These are phyloP conservation scores for Siphonodentalium dalli DNA, from an alignment of 2,888 invertebrate species.

Conservation along the genomic window DNA sequence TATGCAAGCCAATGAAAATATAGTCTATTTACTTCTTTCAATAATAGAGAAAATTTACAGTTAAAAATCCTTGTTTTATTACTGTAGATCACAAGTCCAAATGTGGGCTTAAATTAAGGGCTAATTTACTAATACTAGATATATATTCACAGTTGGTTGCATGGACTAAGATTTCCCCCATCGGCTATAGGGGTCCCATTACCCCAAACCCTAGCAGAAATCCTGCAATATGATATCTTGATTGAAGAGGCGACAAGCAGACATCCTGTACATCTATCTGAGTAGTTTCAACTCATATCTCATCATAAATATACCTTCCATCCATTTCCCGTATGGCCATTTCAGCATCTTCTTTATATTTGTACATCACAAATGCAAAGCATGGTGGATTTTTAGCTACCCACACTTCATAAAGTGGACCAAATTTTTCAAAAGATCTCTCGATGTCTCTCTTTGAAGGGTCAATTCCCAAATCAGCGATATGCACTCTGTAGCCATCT, in stretches of 20 bases:
- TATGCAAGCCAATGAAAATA: too few species aligned
- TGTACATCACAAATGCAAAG: slow-evolving; percentile 72
- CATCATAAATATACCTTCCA: slow-evolving; percentile 71
- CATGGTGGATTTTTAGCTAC: slow-evolving; percentile 71
- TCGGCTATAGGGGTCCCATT: not conserved
- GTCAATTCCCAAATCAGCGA: slow-evolving; percentile 69
- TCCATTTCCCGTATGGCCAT: slow-evolving; percentile 83
- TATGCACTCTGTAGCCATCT: slow-evolving; percentile 65
- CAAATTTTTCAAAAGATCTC: slow-evolving; percentile 69
- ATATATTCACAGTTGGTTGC: too few species aligned
- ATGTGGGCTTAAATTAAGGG: too few species aligned
- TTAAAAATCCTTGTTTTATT: too few species aligned
- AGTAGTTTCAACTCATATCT: not conserved
- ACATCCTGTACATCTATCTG: not conserved
- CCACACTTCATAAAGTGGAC: slow-evolving; percentile 70
- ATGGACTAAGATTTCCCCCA: too few species aligned
- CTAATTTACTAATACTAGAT: too few species aligned
- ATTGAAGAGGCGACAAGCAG: not conserved
- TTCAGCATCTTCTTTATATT: slow-evolving; percentile 72
- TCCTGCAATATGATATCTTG: not conserved
- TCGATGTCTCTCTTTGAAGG: slow-evolving; percentile 69
- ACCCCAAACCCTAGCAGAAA: too few species aligned
- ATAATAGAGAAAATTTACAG: too few species aligned
- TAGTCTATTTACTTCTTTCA: too few species aligned
- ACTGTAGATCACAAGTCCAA: too few species aligned